These are phyloP conservation scores for Acrossocheilus wenchowensis DNA, from an alignment of 2,797 vertebrate species.

Conservation along the genomic window DNA sequence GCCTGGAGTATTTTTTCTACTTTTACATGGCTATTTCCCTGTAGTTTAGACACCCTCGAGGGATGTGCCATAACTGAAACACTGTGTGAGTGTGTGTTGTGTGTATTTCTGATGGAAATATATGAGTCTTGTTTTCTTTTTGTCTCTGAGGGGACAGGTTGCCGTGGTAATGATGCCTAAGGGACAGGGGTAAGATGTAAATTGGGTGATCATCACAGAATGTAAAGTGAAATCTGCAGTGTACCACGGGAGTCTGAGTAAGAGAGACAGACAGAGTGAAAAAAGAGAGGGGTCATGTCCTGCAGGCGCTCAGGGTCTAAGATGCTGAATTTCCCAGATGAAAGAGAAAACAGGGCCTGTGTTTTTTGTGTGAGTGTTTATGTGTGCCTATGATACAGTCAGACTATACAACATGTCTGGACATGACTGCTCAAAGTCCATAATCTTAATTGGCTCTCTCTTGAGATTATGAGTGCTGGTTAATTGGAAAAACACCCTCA, in stretches of 20 bases:
- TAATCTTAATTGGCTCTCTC: constrained; percentile 56
- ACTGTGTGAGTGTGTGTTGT: constrained; percentile 27
- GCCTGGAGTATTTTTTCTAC: constrained; percentile 29
- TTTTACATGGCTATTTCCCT: constrained; percentile 29
- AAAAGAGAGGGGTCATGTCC: constrained; percentile 45
- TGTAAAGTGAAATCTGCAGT: constrained; percentile 55
- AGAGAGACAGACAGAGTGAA: constrained; percentile 47
- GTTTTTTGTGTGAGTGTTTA: constrained; percentile 5
- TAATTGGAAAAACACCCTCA: constrained; percentile 53
- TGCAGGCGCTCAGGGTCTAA: constrained; percentile 45
- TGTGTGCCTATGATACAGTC: constrained; percentile 23
- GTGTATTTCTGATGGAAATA: constrained; percentile 40
- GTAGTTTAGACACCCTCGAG: constrained; percentile 35
- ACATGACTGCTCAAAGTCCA: constrained; percentile 56
- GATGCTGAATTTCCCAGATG: constrained; percentile 44
- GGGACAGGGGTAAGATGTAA: constrained; percentile 56
- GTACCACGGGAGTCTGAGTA: constrained; percentile 33
- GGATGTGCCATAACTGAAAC: constrained; percentile 21
- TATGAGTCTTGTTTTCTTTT: constrained; percentile 46
- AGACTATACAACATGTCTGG: constrained; percentile 57
- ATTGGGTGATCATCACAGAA: constrained; percentile 52
- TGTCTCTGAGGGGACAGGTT: constrained; percentile 53
- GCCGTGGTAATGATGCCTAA: constrained; percentile 53
- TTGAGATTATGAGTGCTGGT: constrained; percentile 53
- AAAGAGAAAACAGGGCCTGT: constrained; percentile 38